A percentile compares a stretch with the other conserved stretches of the same genome.
These are phyloP conservation scores for Anhinga rufa DNA, from an alignment of 2,113 vertebrate genomes.

Conservation along the genomic window DNA sequence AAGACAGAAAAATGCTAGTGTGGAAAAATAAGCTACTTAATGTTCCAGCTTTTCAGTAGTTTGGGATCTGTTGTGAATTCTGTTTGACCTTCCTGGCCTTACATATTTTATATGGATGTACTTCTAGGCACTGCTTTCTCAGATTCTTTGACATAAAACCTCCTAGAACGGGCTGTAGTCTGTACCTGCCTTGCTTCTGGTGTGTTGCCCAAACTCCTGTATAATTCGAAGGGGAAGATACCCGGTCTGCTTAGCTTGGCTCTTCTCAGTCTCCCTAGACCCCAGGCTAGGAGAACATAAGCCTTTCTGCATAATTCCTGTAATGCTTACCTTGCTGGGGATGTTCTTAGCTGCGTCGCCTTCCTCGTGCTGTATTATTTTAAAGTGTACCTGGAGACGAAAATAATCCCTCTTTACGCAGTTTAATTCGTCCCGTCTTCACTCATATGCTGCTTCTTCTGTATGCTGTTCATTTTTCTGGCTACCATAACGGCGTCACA, in stretches of 20 bases:
- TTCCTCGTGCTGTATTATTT: neutral
- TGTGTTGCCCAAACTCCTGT: neutral
- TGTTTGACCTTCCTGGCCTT: neutral
- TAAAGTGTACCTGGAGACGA: neutral
- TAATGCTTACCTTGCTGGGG: neutral
- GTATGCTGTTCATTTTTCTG: neutral
- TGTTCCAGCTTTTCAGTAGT: neutral
- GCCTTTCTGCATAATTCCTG: neutral
- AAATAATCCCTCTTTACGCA: neutral
- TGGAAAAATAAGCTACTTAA: neutral
- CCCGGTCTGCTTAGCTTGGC: neutral
- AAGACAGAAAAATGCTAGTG: neutral
- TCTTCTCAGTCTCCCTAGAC: neutral
- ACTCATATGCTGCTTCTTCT: rapidly evolving
- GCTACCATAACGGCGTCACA: neutral
- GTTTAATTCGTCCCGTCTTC: neutral
- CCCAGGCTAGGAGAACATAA: neutral
- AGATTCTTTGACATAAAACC: neutral
- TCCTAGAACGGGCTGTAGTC: neutral
- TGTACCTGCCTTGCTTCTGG: neutral
- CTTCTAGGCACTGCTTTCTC: neutral
- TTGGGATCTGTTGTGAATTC: neutral
- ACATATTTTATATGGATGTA: rapidly evolving
- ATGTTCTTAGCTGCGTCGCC: neutral
- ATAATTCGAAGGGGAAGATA: neutral